Base-by-base conservation (phyloP, 2,113 vertebrate genomes). In the Barbus barbus region DNA sequence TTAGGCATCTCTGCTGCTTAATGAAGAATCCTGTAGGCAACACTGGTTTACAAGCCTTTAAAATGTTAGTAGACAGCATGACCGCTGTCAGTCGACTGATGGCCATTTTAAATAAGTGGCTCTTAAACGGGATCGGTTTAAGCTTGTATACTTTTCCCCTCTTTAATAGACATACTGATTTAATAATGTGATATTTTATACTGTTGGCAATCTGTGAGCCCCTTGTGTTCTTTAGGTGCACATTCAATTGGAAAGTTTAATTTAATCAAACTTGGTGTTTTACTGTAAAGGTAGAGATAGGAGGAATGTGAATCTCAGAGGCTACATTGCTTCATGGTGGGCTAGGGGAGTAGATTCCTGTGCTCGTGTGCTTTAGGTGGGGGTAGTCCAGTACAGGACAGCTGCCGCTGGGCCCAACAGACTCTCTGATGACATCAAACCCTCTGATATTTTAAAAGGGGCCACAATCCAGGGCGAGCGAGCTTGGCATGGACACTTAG, bases 381-480 rank as follows among this genome's bases (percentile, higher is more conserved):
- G 85, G 87, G 88, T 87, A 89, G 76, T 65, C 86, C 85, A 81
- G 83, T 72, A 83, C 69, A 61, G 71, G 90, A 56, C 92, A 95
- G 94, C 96, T 96, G 96, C 95, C 95, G 92, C 93, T 91, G 33
- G 93, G 93, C 95, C 91, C 96, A 95, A 95, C 96, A 95, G 93
- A 41, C 16, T 91, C 94, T 95, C 92, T 92, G 93, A 95, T 96
- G 95, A 96, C 95, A 95, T 94, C 93, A 93, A 92, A 88, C 85
- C 90, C 94, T 91, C 90, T 92, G 93, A 94, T 95, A 93, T 92
- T 96, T 97, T 97, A 94, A 96, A 96, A 96, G 93, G 95, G 93
- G 93, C 93, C 94, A 93, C 95, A 95, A 94, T 95, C 94, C 93
- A 93, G 94, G 89, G 94, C 93, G n/a, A 93, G 93, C 90, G 92